Evolutionary conservation across 2,888 invertebrate genomes (phyloP).

Genomic region (Meghimatium bilineatum): DNA sequence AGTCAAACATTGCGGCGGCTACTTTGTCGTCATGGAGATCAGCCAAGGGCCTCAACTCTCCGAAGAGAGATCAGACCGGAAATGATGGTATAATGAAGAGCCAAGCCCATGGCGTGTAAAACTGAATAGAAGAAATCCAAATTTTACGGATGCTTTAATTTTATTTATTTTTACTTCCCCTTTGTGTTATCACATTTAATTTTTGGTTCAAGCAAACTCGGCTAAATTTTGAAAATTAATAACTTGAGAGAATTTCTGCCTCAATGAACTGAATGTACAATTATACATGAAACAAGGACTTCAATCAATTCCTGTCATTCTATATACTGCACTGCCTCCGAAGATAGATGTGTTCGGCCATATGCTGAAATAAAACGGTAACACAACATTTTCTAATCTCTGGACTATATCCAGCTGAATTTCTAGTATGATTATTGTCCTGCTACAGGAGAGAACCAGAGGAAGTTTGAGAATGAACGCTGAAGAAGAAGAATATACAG

Average conservation of each 20-base stretch:
- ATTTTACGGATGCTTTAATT: background rate
- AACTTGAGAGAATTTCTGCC: background rate
- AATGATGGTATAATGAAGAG: conserved; percentile 43
- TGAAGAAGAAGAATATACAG: no score
- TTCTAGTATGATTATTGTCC: no score
- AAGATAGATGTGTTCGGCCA: no score
- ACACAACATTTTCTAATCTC: no score
- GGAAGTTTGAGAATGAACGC: no score
- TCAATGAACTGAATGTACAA: background rate
- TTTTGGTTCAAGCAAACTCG: background rate
- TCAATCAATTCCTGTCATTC: no score
- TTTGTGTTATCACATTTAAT: background rate
- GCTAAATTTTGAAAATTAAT: background rate
- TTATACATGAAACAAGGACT: background rate
- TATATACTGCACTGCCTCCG: no score
- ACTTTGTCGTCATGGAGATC: conserved; percentile 41
- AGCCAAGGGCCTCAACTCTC: conserved; percentile 28
- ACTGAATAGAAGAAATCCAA: conserved; percentile 39
- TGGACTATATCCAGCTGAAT: no score
- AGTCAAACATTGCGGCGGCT: conserved; percentile 31
- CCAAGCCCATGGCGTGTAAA: conserved; percentile 39
- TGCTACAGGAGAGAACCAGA: no score
- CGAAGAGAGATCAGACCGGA: conserved; percentile 30
- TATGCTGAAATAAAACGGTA: no score
- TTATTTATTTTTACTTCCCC: background rate